phyloP scores from a whole-genome alignment of 2,797 vertebrate species.

The Manis pentadactyla region DNA sequence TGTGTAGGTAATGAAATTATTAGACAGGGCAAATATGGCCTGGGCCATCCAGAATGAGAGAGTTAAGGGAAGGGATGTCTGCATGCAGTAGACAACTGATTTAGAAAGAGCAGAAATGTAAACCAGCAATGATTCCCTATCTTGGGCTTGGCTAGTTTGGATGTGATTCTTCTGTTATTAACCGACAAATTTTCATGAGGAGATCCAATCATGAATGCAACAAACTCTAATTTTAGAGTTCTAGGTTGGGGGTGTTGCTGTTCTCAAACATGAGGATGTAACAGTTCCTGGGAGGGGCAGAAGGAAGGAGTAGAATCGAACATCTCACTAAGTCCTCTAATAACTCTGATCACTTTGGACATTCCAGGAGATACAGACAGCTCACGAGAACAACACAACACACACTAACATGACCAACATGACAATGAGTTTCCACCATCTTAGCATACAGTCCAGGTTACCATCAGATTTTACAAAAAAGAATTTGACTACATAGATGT shows the following conservation, averaged over 20 bases:
- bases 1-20: background rate
- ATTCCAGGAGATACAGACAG: background rate
- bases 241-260: background rate
- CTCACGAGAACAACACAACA: background rate
- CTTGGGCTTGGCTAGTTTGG: background rate
- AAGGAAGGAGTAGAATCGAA: background rate
- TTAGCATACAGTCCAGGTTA: slow-evolving; percentile 13
- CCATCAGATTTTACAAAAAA: slow-evolving; percentile 40
- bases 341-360: background rate
- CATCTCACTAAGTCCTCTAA: background rate
- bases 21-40: background rate
- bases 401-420: background rate
- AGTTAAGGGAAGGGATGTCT: background rate
- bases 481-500: background rate
- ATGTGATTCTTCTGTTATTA: background rate
- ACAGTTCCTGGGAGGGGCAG: background rate
- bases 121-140: background rate
- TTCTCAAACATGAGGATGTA: background rate
- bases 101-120: slow-evolving; percentile 1
- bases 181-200: background rate
- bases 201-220: background rate
- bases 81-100: background rate
- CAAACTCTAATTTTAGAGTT: background rate
- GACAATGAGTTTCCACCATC: background rate
- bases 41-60: background rate